Evolutionary conservation across 2,113 vertebrate genomes (phyloP).

Genomic region (Esox niger): DNA sequence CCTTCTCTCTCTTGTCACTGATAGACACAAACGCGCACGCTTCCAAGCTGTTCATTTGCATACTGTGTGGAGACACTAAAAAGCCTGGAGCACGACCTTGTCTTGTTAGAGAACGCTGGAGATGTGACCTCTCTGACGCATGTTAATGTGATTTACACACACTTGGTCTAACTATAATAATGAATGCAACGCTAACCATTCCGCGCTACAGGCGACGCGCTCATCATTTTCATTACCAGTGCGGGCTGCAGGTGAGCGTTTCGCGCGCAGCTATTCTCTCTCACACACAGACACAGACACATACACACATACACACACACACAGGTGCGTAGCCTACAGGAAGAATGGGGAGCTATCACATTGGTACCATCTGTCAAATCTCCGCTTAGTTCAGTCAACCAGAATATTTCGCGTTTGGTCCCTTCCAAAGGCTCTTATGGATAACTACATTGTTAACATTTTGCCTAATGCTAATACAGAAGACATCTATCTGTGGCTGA

Average conservation of each 20-base stretch:
- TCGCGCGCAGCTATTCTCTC: too few species aligned
- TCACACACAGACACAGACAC: background rate
- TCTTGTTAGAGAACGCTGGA: conserved; percentile 40
- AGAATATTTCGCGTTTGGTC: background rate
- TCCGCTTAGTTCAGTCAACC: conserved; percentile 15
- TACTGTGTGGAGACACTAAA: conserved; percentile 32
- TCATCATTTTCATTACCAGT: background rate
- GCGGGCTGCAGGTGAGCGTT: conserved; percentile 42
- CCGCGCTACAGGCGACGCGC: background rate
- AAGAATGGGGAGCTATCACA: background rate
- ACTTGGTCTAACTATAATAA: conserved; percentile 54
- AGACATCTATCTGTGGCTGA: too few species aligned
- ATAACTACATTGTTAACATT: background rate
- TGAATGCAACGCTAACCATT: conserved; percentile 21
- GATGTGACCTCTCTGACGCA: conserved; percentile 57
- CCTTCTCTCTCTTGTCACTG: background rate
- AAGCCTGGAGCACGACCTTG: conserved; percentile 60
- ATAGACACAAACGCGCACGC: conserved; percentile 27
- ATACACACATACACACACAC: background rate
- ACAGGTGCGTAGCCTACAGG: background rate
- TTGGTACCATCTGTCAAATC: conserved; percentile 20
- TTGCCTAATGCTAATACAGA: background rate
- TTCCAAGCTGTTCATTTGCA: conserved; percentile 35
- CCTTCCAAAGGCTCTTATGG: background rate
- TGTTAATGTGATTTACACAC: conserved; percentile 60